A percentile compares a stretch with the other conserved stretches of the same genome.
Evolutionary conservation across 2,888 invertebrate species (phyloP).

Genomic region (Luperina nickerlii): DNA sequence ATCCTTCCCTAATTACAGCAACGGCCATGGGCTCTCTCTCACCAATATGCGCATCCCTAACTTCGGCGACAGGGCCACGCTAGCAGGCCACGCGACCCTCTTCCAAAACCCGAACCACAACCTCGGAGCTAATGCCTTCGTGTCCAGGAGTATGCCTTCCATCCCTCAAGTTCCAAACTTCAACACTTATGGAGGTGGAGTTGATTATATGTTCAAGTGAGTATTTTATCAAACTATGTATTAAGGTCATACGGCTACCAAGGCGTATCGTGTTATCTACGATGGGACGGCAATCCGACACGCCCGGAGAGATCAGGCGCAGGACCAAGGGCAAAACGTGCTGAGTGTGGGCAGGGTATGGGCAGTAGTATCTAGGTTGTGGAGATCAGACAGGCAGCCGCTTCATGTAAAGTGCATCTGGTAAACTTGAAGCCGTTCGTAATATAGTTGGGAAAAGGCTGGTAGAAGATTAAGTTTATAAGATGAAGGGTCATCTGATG

Average conservation of each 20-base stretch:
- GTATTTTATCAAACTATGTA: constrained; percentile 43
- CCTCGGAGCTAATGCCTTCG: constrained; percentile 77
- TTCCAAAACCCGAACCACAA: constrained; percentile 72
- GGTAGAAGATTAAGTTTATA: too few species aligned
- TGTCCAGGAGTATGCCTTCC: constrained; percentile 74
- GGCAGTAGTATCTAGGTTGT: neutral
- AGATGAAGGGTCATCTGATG: too few species aligned
- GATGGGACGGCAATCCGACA: too few species aligned
- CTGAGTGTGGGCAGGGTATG: too few species aligned
- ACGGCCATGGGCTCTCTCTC: constrained; percentile 74
- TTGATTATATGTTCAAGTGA: constrained; percentile 80
- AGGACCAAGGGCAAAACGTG: too few species aligned
- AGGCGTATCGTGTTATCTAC: neutral
- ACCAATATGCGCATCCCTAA: constrained; percentile 71
- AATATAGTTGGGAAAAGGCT: neutral
- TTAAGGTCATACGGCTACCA: neutral
- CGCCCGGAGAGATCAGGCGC: too few species aligned
- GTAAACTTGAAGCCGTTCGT: neutral
- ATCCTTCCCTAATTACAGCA: constrained; percentile 62
- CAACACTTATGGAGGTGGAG: constrained; percentile 77
- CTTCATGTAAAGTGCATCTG: neutral
- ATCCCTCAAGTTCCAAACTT: constrained; percentile 75
- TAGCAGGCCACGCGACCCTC: constrained; percentile 72
- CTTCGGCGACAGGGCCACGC: constrained; percentile 73
- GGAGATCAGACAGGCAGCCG: neutral